These are phyloP conservation scores for Pituophis catenifer DNA, from an alignment of 2,113 vertebrate species.

Conservation along the genomic window DNA sequence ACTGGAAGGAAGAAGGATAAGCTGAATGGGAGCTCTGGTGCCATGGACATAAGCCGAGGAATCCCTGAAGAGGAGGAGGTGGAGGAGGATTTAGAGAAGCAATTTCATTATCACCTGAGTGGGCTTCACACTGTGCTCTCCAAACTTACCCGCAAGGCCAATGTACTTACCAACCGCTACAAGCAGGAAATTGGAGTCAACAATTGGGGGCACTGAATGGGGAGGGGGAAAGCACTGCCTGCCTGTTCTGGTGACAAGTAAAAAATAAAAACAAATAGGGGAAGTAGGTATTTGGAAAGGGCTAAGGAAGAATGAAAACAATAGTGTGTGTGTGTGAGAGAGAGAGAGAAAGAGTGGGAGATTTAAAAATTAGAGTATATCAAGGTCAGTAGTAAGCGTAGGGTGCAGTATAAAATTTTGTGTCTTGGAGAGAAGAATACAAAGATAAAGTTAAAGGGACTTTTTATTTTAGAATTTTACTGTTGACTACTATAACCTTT, in stretches of 20 bases:
- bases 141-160: constrained; percentile 91
- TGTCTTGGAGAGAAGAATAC: not conserved
- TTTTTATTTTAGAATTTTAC: not conserved
- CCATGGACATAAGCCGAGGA: constrained; percentile 68
- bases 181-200: constrained; percentile 92
- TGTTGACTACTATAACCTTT: not conserved
- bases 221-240: not conserved
- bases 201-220: constrained; percentile 80
- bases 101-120: constrained; percentile 91
- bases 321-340: not conserved
- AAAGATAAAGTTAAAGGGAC: not conserved
- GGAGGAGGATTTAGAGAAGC: constrained; percentile 87
- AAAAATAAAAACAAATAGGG: not conserved
- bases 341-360: not conserved
- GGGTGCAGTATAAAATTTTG: not conserved
- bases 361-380: not conserved
- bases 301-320: not conserved
- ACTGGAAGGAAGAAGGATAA: constrained; percentile 73
- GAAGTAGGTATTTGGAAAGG: constrained; percentile 4
- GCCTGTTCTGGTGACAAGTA: not conserved
- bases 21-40: constrained; percentile 63
- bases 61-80: constrained; percentile 71
- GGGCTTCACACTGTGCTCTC: constrained; percentile 90
- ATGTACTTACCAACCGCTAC: constrained; percentile 92
- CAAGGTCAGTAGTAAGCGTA: not conserved